phyloP scores from a whole-genome alignment of 2,113 vertebrate species.

The Bothrops jararaca region DNA sequence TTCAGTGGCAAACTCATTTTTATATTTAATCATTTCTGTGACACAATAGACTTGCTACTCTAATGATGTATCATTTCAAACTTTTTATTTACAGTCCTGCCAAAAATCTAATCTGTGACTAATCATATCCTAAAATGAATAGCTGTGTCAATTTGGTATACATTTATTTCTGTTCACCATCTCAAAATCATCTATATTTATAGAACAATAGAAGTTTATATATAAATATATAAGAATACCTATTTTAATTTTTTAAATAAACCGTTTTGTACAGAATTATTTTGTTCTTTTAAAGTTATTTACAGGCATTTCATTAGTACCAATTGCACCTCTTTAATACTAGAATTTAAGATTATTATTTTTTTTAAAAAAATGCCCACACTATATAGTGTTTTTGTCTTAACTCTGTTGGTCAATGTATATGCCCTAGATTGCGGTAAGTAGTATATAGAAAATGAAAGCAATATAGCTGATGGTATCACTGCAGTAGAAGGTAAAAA shows the following conservation, averaged over 20 bases:
- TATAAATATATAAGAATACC: conserved; percentile 70
- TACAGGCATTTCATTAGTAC: conserved; percentile 30
- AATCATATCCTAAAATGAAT: conserved; percentile 73
- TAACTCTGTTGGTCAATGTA: conserved; percentile 21
- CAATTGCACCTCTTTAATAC: conserved; percentile 44
- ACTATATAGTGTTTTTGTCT: conserved; percentile 51
- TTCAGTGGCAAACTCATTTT: conserved; percentile 64
- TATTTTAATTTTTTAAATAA: conserved; percentile 94
- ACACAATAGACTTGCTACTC: conserved; percentile 54
- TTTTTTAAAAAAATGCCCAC: conserved; percentile 50
- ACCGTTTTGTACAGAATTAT: conserved; percentile 79
- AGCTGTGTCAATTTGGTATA: conserved; percentile 80
- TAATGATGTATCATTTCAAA: conserved; percentile 69
- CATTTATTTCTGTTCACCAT: conserved; percentile 86
- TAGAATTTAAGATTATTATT: background rate
- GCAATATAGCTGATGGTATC: conserved; percentile 36
- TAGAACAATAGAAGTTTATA: conserved; percentile 92
- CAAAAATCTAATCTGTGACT: conserved; percentile 71
- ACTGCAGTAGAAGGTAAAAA: conserved; percentile 53
- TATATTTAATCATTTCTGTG: conserved; percentile 67
- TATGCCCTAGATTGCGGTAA: conserved; percentile 54
- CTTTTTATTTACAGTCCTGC: conserved; percentile 66
- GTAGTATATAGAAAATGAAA: conserved; percentile 49
- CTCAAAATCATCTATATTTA: conserved; percentile 93
- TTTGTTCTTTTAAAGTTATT: conserved; percentile 62